Conservation (phyloP, 2,888 invertebrate species). For the Mythimna vitellina region DNA sequence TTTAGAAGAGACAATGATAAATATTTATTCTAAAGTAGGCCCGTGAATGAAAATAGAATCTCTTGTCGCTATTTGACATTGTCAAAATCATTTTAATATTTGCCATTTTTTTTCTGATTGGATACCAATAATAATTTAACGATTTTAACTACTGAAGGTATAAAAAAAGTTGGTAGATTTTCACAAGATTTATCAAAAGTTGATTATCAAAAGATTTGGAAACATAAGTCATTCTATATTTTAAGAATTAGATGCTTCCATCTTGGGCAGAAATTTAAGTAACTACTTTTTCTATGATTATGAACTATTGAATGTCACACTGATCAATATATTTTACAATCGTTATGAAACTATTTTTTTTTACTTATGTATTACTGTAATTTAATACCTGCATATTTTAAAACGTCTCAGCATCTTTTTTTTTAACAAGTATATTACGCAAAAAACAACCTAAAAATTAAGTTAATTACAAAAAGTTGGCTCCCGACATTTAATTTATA, state of each 20-base stretch:
- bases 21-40: neutral
- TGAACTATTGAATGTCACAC: no score
- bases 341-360: no score
- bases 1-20: neutral
- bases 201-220: neutral
- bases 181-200: no score
- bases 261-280: no score
- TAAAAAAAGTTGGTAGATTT: no score
- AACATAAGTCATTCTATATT: neutral
- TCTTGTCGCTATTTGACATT: neutral
- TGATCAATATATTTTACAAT: no score
- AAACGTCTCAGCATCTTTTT: neutral
- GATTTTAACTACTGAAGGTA: no score
- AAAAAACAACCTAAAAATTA: neutral
- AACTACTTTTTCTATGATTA: no score
- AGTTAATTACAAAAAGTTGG: slow-evolving; percentile 25
- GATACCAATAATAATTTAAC: no score
- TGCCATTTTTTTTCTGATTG: neutral
- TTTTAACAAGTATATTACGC: neutral
- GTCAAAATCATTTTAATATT: neutral
- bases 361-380: no score
- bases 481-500: slow-evolving; percentile 9
- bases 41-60: neutral
- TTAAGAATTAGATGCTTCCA: no score
- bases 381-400: neutral